Base-by-base conservation (phyloP, 1,140 invertebrate genomes). In the Cotesia glomerata region DNA sequence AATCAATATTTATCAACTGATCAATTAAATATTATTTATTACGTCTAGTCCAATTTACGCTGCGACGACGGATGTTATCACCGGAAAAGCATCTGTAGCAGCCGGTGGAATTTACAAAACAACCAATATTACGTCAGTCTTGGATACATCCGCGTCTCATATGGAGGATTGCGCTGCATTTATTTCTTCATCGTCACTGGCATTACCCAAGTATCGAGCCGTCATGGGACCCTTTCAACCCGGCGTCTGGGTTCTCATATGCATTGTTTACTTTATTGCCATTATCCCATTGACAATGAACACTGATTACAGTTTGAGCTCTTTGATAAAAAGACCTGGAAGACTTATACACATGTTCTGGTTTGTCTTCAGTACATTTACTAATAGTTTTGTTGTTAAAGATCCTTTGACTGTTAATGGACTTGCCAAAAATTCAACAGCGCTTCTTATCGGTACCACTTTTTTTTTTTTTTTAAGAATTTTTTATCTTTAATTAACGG, bases 341-440 rank as follows among this genome's bases (percentile, higher is more conserved):
- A 90, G 93, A 85, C 85, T 93, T 14, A 92, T 92, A 81, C 92
- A 93, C 74, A 92, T 92, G 91, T 93, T 92, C 80, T 93, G 92
- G 92, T 93, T 93, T 80, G 92, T 94, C 14, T 94, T 94, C 75
- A 93, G 93, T 8, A 94, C 93, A 52, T 94, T 94, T 81, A 94
- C 93, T 1, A 94, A 94, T 77, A 91, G 91, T 73, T 93, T 94
- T 73, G 91, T 91, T 3, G 93, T 94, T 77, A 88, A 86, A 49
- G 91, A 90, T 4, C 89, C 89, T 75, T 89, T 91, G 69, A 91
- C 92, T 1, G 92, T 92, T 91, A 89, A 88, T 58, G 91, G 89
- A 75, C 89, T 91, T 1, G 89, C 89, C n/a, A 93, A 92, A 79
- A 85, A 89, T 54, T 90, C 92, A 0, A 93, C 92, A 2, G 88